Evolutionary conservation across 2,888 invertebrate genomes (phyloP).

Genomic region (Dusona sp.): DNA sequence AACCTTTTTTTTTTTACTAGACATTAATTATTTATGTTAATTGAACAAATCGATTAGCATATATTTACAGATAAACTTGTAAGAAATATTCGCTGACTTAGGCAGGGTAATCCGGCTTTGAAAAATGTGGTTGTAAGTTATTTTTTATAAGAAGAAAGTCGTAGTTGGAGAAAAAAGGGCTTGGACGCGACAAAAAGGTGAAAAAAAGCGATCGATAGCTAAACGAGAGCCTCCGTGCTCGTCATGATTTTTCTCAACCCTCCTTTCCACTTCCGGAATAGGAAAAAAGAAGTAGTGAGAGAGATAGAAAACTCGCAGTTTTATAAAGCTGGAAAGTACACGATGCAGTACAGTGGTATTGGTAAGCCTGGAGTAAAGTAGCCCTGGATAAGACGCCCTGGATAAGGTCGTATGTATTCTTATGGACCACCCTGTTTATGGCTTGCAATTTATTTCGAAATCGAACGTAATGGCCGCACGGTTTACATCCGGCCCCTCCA

Average conservation of each 20-base stretch:
- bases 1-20: background rate
- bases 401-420: conserved; percentile 82
- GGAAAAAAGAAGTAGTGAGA: background rate
- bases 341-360: conserved; percentile 47
- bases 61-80: background rate
- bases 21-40: background rate
- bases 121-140: background rate
- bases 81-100: background rate
- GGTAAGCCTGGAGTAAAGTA: conserved; percentile 63
- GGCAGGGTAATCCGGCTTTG: background rate
- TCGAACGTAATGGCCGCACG: conserved; percentile 83
- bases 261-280: conserved; percentile 10
- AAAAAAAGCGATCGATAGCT: conserved; percentile 53
- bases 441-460: conserved; percentile 84
- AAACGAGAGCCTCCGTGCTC: conserved; percentile 50
- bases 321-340: conserved; percentile 41
- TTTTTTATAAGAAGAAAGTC: conserved; percentile 6
- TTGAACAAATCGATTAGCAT: background rate
- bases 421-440: conserved; percentile 83
- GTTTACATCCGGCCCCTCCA: conserved; percentile 78
- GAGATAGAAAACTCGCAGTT: conserved; percentile 21
- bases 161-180: conserved; percentile 4
- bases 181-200: conserved; percentile 16
- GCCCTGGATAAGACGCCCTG: conserved; percentile 71
- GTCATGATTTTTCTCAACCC: conserved; percentile 47